phyloP scores from a whole-genome alignment of 1,140 invertebrate genomes.

The Drosophila ohnishii region DNA sequence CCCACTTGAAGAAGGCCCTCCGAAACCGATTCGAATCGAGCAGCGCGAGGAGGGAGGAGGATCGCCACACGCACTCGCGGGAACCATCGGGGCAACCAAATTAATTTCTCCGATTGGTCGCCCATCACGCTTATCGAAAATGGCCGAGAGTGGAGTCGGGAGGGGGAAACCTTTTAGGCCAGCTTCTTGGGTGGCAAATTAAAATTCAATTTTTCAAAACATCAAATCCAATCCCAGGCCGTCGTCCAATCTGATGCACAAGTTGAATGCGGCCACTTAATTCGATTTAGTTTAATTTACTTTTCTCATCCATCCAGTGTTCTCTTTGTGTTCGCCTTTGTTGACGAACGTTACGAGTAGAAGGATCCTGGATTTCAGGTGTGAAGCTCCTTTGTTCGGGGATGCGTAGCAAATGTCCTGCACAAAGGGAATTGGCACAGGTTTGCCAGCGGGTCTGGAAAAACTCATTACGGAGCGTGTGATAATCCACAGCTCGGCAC shows the following conservation, averaged over 20 bases:
- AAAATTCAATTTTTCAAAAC: slow-evolving; percentile 80
- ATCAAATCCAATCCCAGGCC: slow-evolving; percentile 53
- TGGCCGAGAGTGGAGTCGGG: slow-evolving; percentile 44
- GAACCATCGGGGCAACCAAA: slow-evolving; percentile 29
- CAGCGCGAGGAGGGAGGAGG: neutral
- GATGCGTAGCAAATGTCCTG: slow-evolving; percentile 66
- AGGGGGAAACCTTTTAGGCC: slow-evolving; percentile 71
- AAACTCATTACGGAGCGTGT: slow-evolving; percentile 74
- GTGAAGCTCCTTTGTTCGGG: slow-evolving; percentile 56
- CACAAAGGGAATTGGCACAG: slow-evolving; percentile 69
- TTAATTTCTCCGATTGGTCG: slow-evolving; percentile 59
- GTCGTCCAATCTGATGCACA: slow-evolving; percentile 36
- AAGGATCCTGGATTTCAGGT: slow-evolving; percentile 22
- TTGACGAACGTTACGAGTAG: slow-evolving; percentile 49
- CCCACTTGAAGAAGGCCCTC: slow-evolving; percentile 21
- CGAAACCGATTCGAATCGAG: neutral
- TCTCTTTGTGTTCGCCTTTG: slow-evolving; percentile 33
- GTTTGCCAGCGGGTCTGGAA: slow-evolving; percentile 69
- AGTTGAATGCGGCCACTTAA: slow-evolving; percentile 68
- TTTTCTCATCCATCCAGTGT: slow-evolving; percentile 40
- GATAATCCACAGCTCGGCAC: slow-evolving; percentile 72
- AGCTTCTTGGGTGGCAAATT: slow-evolving; percentile 75
- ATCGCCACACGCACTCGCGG: slow-evolving; percentile 31
- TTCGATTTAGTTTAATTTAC: slow-evolving; percentile 75
- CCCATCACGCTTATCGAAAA: slow-evolving; percentile 68